Base-by-base conservation (phyloP, 2,888 invertebrate genomes). In the Phalera bucephala region DNA sequence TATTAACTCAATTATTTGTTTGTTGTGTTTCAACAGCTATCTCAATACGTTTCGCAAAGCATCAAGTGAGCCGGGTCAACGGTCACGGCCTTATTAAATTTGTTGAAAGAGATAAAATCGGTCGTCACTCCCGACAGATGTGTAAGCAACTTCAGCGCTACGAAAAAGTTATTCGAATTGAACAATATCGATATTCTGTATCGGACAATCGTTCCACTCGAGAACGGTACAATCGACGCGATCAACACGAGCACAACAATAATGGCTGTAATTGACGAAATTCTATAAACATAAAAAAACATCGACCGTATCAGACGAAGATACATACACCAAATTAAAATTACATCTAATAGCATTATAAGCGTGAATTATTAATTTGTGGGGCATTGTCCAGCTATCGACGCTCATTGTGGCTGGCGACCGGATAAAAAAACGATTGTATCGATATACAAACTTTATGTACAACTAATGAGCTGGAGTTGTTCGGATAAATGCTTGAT, bases 281-380 rank as follows among this genome's bases (percentile, higher is more conserved):
- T 72, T 58, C 69, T 61, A 74, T 71, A 80, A 77, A 77, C 66
- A 73, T 41, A 67, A 78, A 70, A 73, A 52, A 57, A 58, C 47
- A 46, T 53, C 51, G 61, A 76, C 65, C 78, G 75, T 72, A 71
- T 76, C 80, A 65, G 69, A 75, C 61, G n/a, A n/a, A n/a, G n/a
- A n/a, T n/a, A 75, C 55, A 67, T n/a, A 17, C 64, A 64, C 64
- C 54, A 80, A 84, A 84, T 83, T 81, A 82, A 82, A 85, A 84
- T 76, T 72, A 80, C 73, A 68, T 71, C 55, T 75, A 78, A 73
- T 77, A 69, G 68, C 66, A 66, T 76, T 76, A 78, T 73, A 75
- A 67, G 79, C 82, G 80, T 83, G 80, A 80, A 80, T 81, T 85
- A 84, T 81, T 86, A 86, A 87, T 87, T 86, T 85, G 73, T 64